Evolutionary conservation across 1,140 invertebrate species (phyloP).

Genomic region (Philotrypesis tridentata): DNA sequence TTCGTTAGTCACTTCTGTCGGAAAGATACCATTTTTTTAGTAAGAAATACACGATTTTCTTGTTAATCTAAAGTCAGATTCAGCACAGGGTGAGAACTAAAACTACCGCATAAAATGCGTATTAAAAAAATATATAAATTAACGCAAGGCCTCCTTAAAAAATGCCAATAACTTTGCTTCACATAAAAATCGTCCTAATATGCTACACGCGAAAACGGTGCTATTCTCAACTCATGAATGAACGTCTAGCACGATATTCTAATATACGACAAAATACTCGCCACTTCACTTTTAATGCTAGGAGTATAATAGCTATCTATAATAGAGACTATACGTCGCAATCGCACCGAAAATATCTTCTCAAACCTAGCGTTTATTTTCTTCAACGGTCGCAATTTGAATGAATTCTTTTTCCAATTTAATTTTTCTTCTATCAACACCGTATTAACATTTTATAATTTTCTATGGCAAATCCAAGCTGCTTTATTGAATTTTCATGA

Average conservation of each 20-base stretch:
- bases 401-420: no score
- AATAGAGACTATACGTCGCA: background rate
- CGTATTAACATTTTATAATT: no score
- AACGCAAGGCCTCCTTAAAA: background rate
- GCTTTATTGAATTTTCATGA: no score
- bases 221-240: background rate
- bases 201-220: background rate
- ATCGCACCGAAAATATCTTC: background rate
- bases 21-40: no score
- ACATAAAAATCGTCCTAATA: background rate
- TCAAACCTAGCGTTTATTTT: background rate
- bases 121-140: background rate
- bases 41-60: no score
- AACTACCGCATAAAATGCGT: background rate
- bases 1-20: no score
- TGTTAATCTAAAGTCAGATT: background rate
- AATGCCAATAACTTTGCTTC: background rate
- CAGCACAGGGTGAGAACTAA: background rate
- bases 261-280: background rate
- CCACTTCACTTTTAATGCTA: background rate
- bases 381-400: no score
- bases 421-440: no score
- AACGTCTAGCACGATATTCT: background rate
- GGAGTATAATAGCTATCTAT: background rate
- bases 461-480: no score